Evolutionary conservation across 2,888 invertebrate species (phyloP), one percentile per base, ranked within the genome.

Genomic region (Rutpela maculata): DNA sequence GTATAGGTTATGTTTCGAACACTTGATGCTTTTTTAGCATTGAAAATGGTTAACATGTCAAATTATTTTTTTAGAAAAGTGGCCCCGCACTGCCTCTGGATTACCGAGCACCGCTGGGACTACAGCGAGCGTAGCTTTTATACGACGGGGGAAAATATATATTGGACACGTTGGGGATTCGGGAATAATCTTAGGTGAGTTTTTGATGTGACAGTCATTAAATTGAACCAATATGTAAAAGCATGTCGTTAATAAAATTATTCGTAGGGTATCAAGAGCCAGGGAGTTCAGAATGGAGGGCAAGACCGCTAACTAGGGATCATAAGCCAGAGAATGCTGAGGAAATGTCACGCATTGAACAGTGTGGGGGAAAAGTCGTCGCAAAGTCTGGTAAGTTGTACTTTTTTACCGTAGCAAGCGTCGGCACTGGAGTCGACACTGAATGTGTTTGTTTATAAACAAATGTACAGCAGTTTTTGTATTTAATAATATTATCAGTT

Each of bases 81-180:
- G 99, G 99, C 98, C 98, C 17, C 95, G 95, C 90, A 99, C 99
- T n/a, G 94, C 96, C 18, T 96, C 97, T 71, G 99, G 99, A 11
- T 91, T 98, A 83, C 96, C 98, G 5, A 98, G 98, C 88, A 99
- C 99, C 0, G 98, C 99, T 0, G 99, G 99, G 7, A 99, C 99
- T 0, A 99, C 99, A 6, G 98, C 98, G 35, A 98, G 98, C 87
- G 94, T 99, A 75, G 98, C 97, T 5, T 98, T 99, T 88, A 97
- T 99, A 85, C 93, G 97, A 76, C 93, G 95, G 82, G 96, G 97
- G 55, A 98, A 98, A 92, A 95, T 99, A 84, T 99, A 98, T 87
- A 95, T 98, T 77, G 99, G 99, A 2, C 99, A 99, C 91, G 99
- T 99, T 1, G 99, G 99, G n/a, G 99, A 99, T 90, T 99, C 99